Evolutionary conservation across 2,113 vertebrate species (phyloP).

Genomic region (Electrona antarctica): DNA sequence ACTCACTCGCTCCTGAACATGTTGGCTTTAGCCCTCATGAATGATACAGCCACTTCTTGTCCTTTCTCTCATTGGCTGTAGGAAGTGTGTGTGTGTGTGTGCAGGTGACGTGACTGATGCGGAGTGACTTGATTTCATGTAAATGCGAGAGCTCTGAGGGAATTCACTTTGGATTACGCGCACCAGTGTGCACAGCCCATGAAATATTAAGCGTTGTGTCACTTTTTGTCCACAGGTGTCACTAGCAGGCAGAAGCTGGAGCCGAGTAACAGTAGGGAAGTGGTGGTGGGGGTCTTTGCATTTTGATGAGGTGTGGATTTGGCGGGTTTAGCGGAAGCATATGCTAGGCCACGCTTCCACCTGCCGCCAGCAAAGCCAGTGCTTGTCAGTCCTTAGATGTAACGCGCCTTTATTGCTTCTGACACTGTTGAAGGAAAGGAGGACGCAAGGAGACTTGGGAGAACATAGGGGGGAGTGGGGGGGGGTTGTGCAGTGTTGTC

Average conservation of each 20-base stretch:
- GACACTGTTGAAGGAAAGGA: constrained; percentile 69
- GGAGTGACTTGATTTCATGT: constrained; percentile 92
- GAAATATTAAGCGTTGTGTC: constrained; percentile 91
- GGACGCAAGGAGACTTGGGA: constrained; percentile 27
- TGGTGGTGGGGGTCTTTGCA: constrained; percentile 63
- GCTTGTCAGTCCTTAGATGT: constrained; percentile 74
- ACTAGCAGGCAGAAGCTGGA: constrained; percentile 81
- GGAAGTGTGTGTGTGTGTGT: constrained; percentile 50
- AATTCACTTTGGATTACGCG: constrained; percentile 96
- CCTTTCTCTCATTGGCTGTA: constrained; percentile 39
- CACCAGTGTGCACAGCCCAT: constrained; percentile 86
- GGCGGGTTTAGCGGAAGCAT: constrained; percentile 86
- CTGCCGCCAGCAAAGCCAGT: constrained; percentile 79
- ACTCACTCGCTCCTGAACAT: constrained; percentile 42
- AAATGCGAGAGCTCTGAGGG: constrained; percentile 91
- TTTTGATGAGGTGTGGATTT: constrained; percentile 87
- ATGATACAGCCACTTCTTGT: constrained; percentile 63
- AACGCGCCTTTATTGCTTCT: constrained; percentile 75
- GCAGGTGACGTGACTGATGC: constrained; percentile 87
- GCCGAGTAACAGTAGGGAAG: constrained; percentile 49
- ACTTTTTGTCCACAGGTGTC: constrained; percentile 91
- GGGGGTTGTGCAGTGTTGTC: constrained; percentile 6
- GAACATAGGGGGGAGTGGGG: constrained; percentile 4
- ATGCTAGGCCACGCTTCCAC: constrained; percentile 80
- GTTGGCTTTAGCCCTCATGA: constrained; percentile 75